Evolutionary conservation across 2,888 invertebrate genomes (phyloP).

Genomic region (Luperina nickerlii): DNA sequence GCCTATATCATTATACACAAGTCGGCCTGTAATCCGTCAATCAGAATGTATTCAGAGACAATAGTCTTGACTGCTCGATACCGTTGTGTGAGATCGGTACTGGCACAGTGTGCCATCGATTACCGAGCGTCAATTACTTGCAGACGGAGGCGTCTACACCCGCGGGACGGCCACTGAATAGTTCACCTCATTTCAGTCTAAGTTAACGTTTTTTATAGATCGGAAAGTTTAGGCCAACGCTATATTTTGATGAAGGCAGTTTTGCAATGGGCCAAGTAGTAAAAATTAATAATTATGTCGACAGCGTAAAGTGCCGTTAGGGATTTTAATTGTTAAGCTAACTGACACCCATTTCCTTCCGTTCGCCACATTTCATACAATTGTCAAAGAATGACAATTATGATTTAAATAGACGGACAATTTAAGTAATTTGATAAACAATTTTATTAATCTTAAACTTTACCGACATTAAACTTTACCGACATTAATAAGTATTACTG

Average conservation of each 20-base stretch:
- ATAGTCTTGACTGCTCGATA: slow-evolving; percentile 27
- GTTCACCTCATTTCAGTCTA: background rate
- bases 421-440: background rate
- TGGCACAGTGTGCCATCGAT: slow-evolving; percentile 21
- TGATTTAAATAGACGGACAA: background rate
- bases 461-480: background rate
- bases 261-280: background rate
- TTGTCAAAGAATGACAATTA: background rate
- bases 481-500: background rate
- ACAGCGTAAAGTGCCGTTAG: background rate
- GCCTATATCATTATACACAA: background rate
- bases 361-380: background rate
- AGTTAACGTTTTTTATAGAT: background rate
- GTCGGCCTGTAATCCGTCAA: slow-evolving; percentile 22
- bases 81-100: slow-evolving; percentile 5
- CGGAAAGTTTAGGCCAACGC: no score
- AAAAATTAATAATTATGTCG: background rate
- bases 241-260: background rate
- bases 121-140: slow-evolving; percentile 25
- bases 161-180: slow-evolving; percentile 17
- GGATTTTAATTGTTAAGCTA: background rate
- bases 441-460: background rate
- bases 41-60: slow-evolving; percentile 31
- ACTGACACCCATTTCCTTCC: background rate
- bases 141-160: slow-evolving; percentile 4